Conservation (phyloP, 2,113 vertebrate species). For the Turdus rufiventris region DNA sequence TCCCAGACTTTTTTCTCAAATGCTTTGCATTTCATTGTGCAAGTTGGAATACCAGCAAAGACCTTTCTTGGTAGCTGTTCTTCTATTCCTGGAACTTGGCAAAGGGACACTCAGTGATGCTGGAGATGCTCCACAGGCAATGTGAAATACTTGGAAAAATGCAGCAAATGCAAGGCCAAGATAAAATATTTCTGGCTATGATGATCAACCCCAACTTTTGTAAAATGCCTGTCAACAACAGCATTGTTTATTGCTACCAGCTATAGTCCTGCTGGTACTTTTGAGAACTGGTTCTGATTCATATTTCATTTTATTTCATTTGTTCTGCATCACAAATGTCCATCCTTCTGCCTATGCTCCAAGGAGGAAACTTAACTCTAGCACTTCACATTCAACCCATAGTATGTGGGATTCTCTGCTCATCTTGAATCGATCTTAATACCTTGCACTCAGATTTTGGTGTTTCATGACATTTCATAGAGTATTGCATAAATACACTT, state of each 20-base stretch:
- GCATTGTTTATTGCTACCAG: background rate
- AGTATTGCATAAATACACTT: background rate
- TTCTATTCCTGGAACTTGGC: conserved; percentile 47
- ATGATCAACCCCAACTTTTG: background rate
- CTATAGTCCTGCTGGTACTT: background rate
- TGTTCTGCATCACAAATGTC: background rate
- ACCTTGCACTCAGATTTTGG: background rate
- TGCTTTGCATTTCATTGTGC: conserved; percentile 18
- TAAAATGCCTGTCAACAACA: background rate
- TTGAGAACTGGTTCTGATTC: background rate
- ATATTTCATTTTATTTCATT: background rate
- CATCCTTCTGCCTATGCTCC: background rate
- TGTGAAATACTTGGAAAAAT: background rate
- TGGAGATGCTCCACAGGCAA: conserved; percentile 5
- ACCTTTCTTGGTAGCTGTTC: conserved; percentile 18
- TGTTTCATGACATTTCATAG: background rate
- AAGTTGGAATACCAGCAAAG: background rate
- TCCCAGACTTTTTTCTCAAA: conserved; percentile 39
- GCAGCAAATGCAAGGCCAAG: background rate
- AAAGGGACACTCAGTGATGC: background rate
- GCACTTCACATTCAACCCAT: background rate
- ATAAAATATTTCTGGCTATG: background rate
- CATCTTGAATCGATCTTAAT: background rate
- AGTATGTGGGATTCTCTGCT: background rate
- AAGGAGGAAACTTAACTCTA: background rate